Conservation (phyloP, 2,797 vertebrate genomes). For the Lutjanus campechanus region DNA sequence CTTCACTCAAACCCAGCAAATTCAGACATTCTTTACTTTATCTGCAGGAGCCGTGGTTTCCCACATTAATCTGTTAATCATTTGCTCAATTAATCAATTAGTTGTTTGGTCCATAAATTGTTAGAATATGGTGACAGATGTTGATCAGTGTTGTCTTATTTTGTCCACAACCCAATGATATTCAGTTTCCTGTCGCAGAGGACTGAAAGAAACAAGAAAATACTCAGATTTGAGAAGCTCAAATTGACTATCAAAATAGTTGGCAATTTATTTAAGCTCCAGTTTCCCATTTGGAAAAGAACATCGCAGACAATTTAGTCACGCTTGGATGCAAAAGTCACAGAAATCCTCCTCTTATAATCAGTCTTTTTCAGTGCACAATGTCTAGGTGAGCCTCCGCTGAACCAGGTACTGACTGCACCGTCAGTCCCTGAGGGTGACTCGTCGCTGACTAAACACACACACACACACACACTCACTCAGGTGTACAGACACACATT, state of each 20-base stretch:
- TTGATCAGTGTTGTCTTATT: too few species aligned
- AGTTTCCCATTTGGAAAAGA: neutral
- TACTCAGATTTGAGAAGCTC: too few species aligned
- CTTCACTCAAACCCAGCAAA: neutral
- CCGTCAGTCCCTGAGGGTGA: slow-evolving; percentile 22
- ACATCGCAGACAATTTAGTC: neutral
- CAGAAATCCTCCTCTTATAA: neutral
- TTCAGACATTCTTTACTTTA: neutral
- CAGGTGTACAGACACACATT: slow-evolving; percentile 8
- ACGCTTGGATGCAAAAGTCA: neutral
- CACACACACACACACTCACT: slow-evolving; percentile 9
- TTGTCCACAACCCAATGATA: too few species aligned
- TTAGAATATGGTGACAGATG: too few species aligned
- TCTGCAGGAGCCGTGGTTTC: neutral
- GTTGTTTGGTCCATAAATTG: too few species aligned
- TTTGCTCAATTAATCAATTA: too few species aligned
- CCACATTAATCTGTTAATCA: too few species aligned
- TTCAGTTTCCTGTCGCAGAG: too few species aligned
- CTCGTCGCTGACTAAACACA: neutral
- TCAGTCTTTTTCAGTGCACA: slow-evolving; percentile 7
- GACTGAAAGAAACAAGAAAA: too few species aligned
- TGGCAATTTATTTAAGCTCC: too few species aligned
- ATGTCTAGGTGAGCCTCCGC: slow-evolving; percentile 21
- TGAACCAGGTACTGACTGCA: slow-evolving; percentile 37
- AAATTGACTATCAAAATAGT: too few species aligned